A percentile compares a stretch with the other conserved stretches of the same genome.
Evolutionary conservation across 1,140 invertebrate genomes (phyloP).

Genomic region (Mizuhopecten yessoensis): DNA sequence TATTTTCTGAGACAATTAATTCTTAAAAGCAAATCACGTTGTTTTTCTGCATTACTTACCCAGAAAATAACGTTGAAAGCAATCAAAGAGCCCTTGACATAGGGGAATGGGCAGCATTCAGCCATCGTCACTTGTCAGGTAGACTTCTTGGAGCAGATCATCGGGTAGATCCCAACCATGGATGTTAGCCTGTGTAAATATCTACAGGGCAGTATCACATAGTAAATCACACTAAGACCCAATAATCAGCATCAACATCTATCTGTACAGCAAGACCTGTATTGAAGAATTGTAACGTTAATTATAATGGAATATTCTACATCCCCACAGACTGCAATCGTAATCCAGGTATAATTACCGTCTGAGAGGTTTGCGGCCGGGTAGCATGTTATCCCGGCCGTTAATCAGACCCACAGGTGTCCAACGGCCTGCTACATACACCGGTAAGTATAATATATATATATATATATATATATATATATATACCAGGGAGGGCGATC

Average conservation of each 20-base stretch:
- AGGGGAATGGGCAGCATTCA: not conserved
- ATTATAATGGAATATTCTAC: not conserved
- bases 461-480: too few relatives aligned
- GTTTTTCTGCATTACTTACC: not conserved
- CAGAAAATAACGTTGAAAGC: conserved; percentile 9
- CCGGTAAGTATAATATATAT: not conserved
- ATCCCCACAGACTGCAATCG: not conserved
- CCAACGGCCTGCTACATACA: not conserved
- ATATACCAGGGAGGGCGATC: not conserved
- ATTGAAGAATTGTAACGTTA: too few relatives aligned
- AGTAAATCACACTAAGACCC: not conserved
- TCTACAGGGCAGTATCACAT: not conserved
- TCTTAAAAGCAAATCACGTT: too few relatives aligned
- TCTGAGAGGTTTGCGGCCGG: not conserved
- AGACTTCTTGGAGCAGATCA: not conserved
- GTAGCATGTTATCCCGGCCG: not conserved
- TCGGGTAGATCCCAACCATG: not conserved
- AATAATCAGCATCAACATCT: not conserved
- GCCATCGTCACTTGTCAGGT: not conserved
- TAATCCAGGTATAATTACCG: not conserved
- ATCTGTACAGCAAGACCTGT: too few relatives aligned
- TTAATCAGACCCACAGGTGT: conserved; percentile 6
- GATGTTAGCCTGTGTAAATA: not conserved
- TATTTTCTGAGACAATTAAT: too few relatives aligned
- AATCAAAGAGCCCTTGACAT: not conserved